These are phyloP conservation scores for Colaptes auratus DNA, from an alignment of 2,113 vertebrate genomes.

Conservation along the genomic window DNA sequence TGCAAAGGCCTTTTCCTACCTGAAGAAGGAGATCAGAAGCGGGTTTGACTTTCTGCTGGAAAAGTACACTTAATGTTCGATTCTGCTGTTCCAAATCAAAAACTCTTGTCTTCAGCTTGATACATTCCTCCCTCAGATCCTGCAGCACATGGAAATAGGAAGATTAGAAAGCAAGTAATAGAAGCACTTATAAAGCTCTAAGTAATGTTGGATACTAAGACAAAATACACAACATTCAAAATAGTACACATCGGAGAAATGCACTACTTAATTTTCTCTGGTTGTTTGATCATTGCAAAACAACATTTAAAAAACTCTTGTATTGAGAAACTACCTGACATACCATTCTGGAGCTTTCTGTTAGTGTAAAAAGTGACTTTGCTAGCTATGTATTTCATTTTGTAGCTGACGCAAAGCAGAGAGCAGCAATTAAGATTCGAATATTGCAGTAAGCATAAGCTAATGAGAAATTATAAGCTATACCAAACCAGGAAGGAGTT, in stretches of 20 bases:
- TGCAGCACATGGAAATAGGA: slow-evolving; percentile 49
- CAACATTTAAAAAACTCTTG: neutral
- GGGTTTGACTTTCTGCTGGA: slow-evolving; percentile 89
- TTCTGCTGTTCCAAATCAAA: slow-evolving; percentile 95
- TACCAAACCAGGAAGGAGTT: neutral
- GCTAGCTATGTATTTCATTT: neutral
- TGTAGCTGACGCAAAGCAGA: slow-evolving; percentile 23
- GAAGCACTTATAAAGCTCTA: neutral
- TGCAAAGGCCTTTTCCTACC: slow-evolving; percentile 76
- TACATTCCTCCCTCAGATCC: slow-evolving; percentile 91
- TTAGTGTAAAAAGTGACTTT: neutral
- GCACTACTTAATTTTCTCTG: neutral
- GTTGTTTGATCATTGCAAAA: neutral
- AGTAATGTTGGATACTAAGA: neutral
- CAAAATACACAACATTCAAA: slow-evolving; percentile 26
- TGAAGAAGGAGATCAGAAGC: slow-evolving; percentile 89
- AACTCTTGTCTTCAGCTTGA: slow-evolving; percentile 91
- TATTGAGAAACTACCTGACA: neutral
- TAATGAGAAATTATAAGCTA: neutral
- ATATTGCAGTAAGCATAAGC: neutral
- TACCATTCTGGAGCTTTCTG: neutral
- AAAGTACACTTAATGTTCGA: slow-evolving; percentile 83
- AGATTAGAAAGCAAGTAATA: slow-evolving; percentile 1
- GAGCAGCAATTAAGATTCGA: slow-evolving; percentile 28
- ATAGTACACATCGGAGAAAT: neutral